Conservation (phyloP, 2,888 invertebrate species). For the Nemoura dubitans region DNA sequence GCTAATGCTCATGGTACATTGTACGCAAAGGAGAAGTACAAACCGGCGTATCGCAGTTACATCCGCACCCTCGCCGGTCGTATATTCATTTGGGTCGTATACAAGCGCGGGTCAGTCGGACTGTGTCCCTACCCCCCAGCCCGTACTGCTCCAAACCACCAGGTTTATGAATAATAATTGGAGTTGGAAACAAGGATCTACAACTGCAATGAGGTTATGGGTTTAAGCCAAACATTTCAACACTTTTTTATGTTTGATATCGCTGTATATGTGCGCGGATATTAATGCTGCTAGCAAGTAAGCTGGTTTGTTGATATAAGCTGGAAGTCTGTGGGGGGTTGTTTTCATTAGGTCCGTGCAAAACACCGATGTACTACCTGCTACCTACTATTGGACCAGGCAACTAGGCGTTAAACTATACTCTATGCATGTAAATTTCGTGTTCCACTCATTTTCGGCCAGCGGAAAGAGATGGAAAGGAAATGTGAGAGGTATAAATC, state of each 20-base stretch:
- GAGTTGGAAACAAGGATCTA: constrained; percentile 44
- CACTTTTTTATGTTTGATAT: constrained; percentile 21
- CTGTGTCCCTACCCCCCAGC: not conserved
- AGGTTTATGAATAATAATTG: constrained; percentile 45
- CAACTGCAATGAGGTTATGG: constrained; percentile 39
- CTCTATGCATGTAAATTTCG: constrained; percentile 36
- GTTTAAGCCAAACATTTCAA: constrained; percentile 31
- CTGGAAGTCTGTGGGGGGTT: constrained; percentile 24
- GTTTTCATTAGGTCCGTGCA: constrained; percentile 29
- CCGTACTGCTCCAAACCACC: constrained; percentile 1
- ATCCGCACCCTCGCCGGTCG: constrained; percentile 5
- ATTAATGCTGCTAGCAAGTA: constrained; percentile 16
- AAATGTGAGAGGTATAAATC: not conserved
- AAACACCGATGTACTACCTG: constrained; percentile 20
- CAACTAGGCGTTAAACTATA: constrained; percentile 26
- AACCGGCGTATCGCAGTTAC: constrained; percentile 8
- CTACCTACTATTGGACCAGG: constrained; percentile 23
- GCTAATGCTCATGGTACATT: constrained; percentile 23
- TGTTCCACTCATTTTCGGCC: constrained; percentile 7
- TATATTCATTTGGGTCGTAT: constrained; percentile 15
- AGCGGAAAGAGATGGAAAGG: not conserved
- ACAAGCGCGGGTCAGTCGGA: not conserved
- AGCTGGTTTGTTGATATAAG: not conserved
- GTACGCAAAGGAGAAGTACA: constrained; percentile 23
- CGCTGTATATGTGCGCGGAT: constrained; percentile 2